Conservation (phyloP, 2,113 vertebrate genomes). For the Xenus cinereus region DNA sequence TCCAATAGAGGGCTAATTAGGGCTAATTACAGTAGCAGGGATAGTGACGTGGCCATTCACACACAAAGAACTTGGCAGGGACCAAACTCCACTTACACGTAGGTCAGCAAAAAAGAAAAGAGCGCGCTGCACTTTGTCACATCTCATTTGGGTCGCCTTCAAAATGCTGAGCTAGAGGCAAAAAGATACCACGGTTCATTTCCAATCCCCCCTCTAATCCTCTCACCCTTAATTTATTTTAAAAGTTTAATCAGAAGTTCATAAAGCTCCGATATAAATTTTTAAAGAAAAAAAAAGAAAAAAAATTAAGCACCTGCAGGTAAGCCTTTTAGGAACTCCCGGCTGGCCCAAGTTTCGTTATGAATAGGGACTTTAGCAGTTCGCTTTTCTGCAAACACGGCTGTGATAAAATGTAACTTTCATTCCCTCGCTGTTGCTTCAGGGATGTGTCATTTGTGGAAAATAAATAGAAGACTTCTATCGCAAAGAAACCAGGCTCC, state of each 20-base stretch:
- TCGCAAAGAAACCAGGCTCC: background rate
- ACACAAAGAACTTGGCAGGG: conserved; percentile 34
- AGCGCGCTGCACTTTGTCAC: conserved; percentile 2
- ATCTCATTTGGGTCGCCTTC: conserved; percentile 59
- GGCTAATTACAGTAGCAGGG: conserved; percentile 15
- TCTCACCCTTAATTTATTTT: conserved; percentile 63
- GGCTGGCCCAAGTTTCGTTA: conserved; percentile 11
- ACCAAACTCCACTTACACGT: background rate
- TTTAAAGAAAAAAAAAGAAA: conserved; percentile 56
- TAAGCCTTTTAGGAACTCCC: conserved; percentile 25
- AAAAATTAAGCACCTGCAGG: conserved; percentile 48
- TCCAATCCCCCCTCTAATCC: conserved; percentile 46
- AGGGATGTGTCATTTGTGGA: conserved; percentile 50
- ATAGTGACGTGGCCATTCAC: background rate
- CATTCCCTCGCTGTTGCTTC: conserved; percentile 30
- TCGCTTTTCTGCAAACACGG: conserved; percentile 16
- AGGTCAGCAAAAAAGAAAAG: conserved; percentile 47
- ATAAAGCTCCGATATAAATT: conserved; percentile 50
- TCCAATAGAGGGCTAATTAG: conserved; percentile 16
- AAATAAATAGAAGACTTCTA: conserved; percentile 55
- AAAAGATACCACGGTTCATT: conserved; percentile 55
- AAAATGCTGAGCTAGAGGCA: conserved; percentile 65
- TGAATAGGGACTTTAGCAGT: background rate
- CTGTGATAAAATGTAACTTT: conserved; percentile 52
- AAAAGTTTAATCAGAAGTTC: conserved; percentile 67